Conservation (phyloP, 2,113 vertebrate species). For the Prolemur simus region DNA sequence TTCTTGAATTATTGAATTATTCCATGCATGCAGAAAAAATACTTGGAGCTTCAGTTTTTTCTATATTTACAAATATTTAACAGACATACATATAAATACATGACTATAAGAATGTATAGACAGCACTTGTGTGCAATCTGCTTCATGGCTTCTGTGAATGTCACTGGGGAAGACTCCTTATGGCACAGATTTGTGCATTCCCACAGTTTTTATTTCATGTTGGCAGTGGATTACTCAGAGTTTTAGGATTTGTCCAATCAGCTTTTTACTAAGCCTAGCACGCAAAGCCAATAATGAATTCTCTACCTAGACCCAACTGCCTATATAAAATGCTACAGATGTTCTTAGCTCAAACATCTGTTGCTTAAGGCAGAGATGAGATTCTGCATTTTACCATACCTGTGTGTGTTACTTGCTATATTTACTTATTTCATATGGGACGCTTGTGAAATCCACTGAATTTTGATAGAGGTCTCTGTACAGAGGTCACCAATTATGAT, state of each 20-base stretch:
- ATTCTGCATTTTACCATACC: background rate
- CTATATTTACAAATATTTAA: constrained; percentile 51
- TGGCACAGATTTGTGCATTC: background rate
- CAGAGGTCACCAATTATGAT: background rate
- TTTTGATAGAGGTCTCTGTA: background rate
- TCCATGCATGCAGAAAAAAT: background rate
- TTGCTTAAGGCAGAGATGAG: background rate
- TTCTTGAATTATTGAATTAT: background rate
- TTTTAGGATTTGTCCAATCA: background rate
- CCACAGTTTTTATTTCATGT: constrained; percentile 18
- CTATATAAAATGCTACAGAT: background rate
- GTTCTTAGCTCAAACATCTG: background rate
- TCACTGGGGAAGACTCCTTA: background rate
- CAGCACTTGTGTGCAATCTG: background rate
- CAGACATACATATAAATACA: background rate
- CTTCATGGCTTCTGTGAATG: background rate
- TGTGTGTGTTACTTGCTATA: background rate
- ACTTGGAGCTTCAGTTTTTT: background rate
- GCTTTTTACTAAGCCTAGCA: background rate
- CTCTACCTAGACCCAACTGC: background rate
- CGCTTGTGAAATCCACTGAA: background rate
- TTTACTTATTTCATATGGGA: background rate
- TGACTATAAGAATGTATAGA: background rate
- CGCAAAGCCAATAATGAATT: background rate
- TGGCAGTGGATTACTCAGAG: background rate